These are phyloP conservation scores for Vultur gryphus DNA, from an alignment of 2,797 vertebrate genomes.

Conservation along the genomic window DNA sequence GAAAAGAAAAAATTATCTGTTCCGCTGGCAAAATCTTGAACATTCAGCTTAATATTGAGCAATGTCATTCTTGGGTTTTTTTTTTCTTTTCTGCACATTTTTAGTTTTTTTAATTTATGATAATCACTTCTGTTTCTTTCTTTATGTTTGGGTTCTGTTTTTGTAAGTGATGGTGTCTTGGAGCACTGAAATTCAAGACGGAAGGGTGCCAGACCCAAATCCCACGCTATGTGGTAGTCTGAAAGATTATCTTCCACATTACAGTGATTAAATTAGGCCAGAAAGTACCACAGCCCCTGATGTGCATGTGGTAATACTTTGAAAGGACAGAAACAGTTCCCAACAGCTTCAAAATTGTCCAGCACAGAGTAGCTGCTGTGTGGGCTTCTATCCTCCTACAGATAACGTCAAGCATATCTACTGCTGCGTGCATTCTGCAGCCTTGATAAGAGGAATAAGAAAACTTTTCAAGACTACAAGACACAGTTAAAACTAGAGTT, in stretches of 20 bases:
- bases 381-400: conserved; percentile 45
- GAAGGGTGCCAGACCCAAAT: conserved; percentile 24
- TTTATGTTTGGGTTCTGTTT: neutral
- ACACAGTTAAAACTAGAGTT: conserved; percentile 3
- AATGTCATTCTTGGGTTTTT: neutral
- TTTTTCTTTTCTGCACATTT: neutral
- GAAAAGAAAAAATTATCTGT: neutral
- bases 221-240: conserved; percentile 3
- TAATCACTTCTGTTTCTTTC: neutral
- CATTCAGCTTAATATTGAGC: neutral
- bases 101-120: neutral
- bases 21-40: neutral
- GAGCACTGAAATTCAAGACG: conserved; percentile 25
- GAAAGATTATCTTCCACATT: conserved; percentile 49
- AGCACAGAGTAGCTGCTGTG: conserved; percentile 18
- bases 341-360: conserved; percentile 47
- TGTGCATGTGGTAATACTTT: conserved; percentile 40
- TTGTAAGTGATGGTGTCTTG: neutral
- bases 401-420: conserved; percentile 38
- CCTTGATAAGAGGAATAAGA: conserved; percentile 44
- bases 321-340: conserved; percentile 47
- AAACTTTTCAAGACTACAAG: conserved; percentile 49
- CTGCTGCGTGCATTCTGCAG: conserved; percentile 31
- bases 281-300: conserved; percentile 29
- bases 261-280: conserved; percentile 54